Evolutionary conservation across 2,888 invertebrate genomes (phyloP), one percentile per base, ranked within the genome.

Genomic region (Nezara viridula): DNA sequence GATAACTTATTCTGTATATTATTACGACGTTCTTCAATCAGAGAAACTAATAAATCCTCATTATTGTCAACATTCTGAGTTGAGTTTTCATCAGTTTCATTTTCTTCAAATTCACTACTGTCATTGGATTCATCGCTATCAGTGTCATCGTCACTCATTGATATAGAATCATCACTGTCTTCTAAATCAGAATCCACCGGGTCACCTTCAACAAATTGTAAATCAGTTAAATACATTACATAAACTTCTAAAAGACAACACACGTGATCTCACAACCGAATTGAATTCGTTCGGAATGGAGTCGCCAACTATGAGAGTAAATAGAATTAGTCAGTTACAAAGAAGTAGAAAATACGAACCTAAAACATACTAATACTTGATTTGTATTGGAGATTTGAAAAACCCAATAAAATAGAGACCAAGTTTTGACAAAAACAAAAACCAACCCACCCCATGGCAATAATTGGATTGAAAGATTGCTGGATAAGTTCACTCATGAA

Each of bases 31-130:
- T 77, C 66, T 52, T 52, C 55, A 77, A 88, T 88, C 0, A 52
- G 40, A 37, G 81, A 55, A 21, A 88, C 37, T 44, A 88, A 85
- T 27, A 50, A 32, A 81, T 88, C 88, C n/a, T 88, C 88, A 32
- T 88, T 81, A 32, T 60, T 60, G 32, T 88, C 49, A 24, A 16
- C 77, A 40, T 87, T 27, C 14, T 87, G 16, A 40, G 2, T 86
- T 52, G n/a, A 16, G 24, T 37, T 60, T 60, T 87, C 87, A 32
- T 52, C 66, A 66, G 40, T 60, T 44, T 32, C 87, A 87, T 66
- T 55, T 32, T 50, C 85, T 37, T 55, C 60, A 21, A 37, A 21
- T 47, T 86, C 86, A 86, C 60, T 86, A 52, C 19, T 37, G 21
- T 60, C 60, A 37, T 7, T 27, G 6, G 60, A 86, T 37, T 86